These are phyloP conservation scores for Caenorhabditis japonica DNA, from an alignment of 2,888 invertebrate species.

Conservation along the genomic window DNA sequence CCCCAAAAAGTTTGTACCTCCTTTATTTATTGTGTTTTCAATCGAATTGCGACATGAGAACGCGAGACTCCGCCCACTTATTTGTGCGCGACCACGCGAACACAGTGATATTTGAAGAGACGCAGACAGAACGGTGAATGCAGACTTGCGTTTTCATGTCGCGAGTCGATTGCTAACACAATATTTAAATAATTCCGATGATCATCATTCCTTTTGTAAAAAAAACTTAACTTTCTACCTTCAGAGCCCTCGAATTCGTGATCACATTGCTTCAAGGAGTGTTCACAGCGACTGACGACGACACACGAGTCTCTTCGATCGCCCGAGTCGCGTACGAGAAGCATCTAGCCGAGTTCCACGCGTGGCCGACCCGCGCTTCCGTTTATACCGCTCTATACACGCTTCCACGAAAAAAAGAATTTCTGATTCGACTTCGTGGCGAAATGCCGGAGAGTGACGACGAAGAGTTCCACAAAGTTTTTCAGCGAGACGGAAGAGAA, in stretches of 20 bases:
- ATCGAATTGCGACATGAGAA: no score
- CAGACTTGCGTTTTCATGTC: no score
- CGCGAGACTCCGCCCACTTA: no score
- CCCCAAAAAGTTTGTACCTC: no score
- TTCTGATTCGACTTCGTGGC: constrained; percentile 31
- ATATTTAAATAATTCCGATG: no score
- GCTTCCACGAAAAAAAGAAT: constrained; percentile 29
- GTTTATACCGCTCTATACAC: constrained; percentile 30
- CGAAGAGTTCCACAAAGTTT: constrained; percentile 18
- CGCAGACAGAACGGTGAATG: no score
- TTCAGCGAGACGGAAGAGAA: constrained; percentile 23
- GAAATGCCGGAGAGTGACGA: constrained; percentile 25
- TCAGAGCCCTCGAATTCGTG: constrained; percentile 46
- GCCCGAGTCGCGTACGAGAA: constrained; percentile 32
- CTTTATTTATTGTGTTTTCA: no score
- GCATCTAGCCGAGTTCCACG: constrained; percentile 23
- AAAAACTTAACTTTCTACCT: background rate
- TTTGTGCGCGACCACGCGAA: no score
- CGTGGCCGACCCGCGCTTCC: constrained; percentile 18
- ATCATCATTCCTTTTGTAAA: no score
- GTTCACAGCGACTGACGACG: constrained; percentile 14
- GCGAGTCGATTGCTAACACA: no score
- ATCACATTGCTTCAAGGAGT: constrained; percentile 35
- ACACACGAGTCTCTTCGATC: constrained; percentile 8
- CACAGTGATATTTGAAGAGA: no score